Evolutionary conservation across 2,797 vertebrate species (phyloP).

Genomic region (Adelosebastes latens): DNA sequence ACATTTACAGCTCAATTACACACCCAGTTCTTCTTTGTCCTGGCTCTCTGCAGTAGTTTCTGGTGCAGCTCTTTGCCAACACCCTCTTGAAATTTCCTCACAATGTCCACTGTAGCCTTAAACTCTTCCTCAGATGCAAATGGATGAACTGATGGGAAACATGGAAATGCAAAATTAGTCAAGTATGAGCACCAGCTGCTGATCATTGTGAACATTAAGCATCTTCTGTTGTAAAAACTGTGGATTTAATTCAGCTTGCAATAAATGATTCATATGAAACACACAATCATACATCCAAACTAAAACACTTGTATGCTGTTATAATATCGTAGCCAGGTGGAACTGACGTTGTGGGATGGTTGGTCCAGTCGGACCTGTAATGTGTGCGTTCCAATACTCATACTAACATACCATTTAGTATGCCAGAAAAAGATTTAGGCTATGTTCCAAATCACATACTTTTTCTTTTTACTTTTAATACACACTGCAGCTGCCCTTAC

Average conservation of each 20-base stretch:
- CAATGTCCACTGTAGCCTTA: slow-evolving; percentile 83
- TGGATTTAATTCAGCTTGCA: not conserved
- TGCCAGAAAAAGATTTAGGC: no score
- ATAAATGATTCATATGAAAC: not conserved
- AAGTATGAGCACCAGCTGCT: not conserved
- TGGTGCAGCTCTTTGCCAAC: slow-evolving; percentile 89
- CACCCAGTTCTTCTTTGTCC: slow-evolving; percentile 93
- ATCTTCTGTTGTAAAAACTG: not conserved
- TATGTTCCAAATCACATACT: no score
- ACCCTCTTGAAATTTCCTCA: slow-evolving; percentile 88
- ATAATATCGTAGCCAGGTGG: not conserved
- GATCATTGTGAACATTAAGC: not conserved
- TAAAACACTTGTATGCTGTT: not conserved
- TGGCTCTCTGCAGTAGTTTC: slow-evolving; percentile 91
- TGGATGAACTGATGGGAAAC: slow-evolving; percentile 86
- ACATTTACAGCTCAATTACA: slow-evolving; percentile 4
- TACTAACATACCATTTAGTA: no score
- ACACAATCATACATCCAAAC: not conserved
- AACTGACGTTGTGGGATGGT: no score
- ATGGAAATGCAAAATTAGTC: not conserved
- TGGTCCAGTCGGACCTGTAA: no score
- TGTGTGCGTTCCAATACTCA: no score
- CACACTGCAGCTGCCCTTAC: no score
- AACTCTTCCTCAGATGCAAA: slow-evolving; percentile 91
- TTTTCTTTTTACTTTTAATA: no score